phyloP scores from a whole-genome alignment of 2,797 vertebrate genomes.

The Cirrhinus molitorella region DNA sequence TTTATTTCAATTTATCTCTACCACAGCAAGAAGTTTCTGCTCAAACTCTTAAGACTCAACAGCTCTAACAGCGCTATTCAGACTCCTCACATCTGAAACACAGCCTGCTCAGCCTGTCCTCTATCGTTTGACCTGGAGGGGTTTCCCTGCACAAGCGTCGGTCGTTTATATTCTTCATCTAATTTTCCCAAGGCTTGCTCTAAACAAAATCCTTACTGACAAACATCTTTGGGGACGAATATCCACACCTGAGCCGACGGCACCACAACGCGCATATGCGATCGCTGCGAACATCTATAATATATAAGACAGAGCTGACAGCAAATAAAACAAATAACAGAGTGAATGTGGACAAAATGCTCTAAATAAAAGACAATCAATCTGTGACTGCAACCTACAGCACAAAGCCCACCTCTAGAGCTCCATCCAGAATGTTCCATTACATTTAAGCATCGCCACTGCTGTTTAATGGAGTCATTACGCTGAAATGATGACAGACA shows the following conservation, averaged over 20 bases:
- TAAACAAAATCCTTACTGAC: slow-evolving; percentile 8
- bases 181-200: background rate
- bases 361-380: slow-evolving; percentile 11
- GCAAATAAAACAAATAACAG: slow-evolving; percentile 5
- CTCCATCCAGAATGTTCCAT: slow-evolving; percentile 20
- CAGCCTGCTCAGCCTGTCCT: background rate
- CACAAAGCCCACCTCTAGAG: slow-evolving; percentile 3
- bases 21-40: background rate
- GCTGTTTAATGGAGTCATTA: slow-evolving; percentile 80
- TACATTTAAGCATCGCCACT: slow-evolving; percentile 62
- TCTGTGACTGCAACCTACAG: slow-evolving; percentile 1
- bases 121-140: background rate
- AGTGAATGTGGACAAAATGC: background rate
- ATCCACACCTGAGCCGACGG: background rate
- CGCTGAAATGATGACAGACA: slow-evolving; percentile 77
- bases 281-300: background rate
- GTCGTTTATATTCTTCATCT: background rate
- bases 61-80: background rate
- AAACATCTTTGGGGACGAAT: slow-evolving; percentile 6
- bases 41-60: background rate
- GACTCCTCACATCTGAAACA: background rate
- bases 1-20: background rate
- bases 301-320: background rate
- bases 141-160: background rate
- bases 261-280: background rate